A percentile compares a stretch with the other conserved stretches of the same genome.
These are phyloP conservation scores for Catagonus wagneri DNA, from an alignment of 2,113 vertebrate genomes.

Conservation along the genomic window DNA sequence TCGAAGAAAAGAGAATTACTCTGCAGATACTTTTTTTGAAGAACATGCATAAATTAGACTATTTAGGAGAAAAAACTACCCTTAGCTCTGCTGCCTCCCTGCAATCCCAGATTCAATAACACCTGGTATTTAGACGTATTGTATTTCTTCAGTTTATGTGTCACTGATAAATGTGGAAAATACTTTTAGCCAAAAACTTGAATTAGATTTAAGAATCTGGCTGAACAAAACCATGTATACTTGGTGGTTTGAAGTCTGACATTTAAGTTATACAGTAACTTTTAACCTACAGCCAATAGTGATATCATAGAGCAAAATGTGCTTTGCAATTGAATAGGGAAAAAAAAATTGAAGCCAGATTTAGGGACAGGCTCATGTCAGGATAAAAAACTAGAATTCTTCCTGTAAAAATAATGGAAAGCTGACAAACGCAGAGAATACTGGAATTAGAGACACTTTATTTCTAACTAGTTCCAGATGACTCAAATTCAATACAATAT, in stretches of 20 bases:
- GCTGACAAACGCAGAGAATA: slow-evolving; percentile 73
- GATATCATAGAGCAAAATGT: slow-evolving; percentile 80
- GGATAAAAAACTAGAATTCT: slow-evolving; percentile 64
- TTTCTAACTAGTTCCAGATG: slow-evolving; percentile 79
- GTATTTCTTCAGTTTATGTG: slow-evolving; percentile 77
- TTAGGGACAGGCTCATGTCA: slow-evolving; percentile 80
- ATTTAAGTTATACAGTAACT: slow-evolving; percentile 81
- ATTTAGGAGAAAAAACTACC: slow-evolving; percentile 28
- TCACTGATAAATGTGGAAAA: slow-evolving; percentile 85
- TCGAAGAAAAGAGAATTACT: slow-evolving; percentile 59
- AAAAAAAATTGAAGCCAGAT: slow-evolving; percentile 67
- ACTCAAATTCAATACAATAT: slow-evolving; percentile 55
- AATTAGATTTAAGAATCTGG: slow-evolving; percentile 83
- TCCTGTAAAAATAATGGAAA: slow-evolving; percentile 75
- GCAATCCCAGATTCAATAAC: slow-evolving; percentile 60
- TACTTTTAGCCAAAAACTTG: slow-evolving; percentile 76
- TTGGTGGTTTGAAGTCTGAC: slow-evolving; percentile 80
- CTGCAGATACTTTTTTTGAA: slow-evolving; percentile 61
- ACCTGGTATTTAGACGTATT: slow-evolving; percentile 80
- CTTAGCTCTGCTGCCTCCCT: slow-evolving; percentile 38
- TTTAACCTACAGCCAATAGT: slow-evolving; percentile 77
- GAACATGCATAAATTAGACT: slow-evolving; percentile 71
- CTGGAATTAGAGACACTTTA: slow-evolving; percentile 59
- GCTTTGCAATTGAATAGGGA: slow-evolving; percentile 36
- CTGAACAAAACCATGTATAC: slow-evolving; percentile 76